These are phyloP conservation scores for Eupeodes latifasciatus DNA, from an alignment of 2,888 invertebrate species.

Conservation along the genomic window DNA sequence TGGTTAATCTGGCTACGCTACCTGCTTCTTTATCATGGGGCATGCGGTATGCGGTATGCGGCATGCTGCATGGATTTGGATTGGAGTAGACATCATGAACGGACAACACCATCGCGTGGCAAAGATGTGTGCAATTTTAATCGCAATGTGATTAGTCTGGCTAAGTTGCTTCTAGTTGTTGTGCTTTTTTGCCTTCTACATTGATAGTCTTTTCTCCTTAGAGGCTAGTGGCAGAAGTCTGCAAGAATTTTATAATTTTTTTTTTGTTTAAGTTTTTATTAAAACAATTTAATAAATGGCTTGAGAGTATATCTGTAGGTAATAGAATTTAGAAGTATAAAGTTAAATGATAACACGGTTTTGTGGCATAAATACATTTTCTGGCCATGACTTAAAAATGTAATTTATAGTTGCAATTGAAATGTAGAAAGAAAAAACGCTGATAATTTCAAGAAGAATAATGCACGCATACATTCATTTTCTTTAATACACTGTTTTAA, in stretches of 20 bases:
- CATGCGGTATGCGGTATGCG: not conserved
- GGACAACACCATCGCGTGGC: conserved; percentile 50
- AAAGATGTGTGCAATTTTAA: conserved; percentile 63
- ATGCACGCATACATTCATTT: too few relatives aligned
- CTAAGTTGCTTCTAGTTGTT: conserved; percentile 44
- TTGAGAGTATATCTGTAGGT: too few relatives aligned
- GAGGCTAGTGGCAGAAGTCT: not conserved
- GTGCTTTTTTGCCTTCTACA: not conserved
- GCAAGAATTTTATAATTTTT: not conserved
- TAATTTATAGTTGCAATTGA: too few relatives aligned
- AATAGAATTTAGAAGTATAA: too few relatives aligned
- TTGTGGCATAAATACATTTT: too few relatives aligned
- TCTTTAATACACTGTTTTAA: too few relatives aligned
- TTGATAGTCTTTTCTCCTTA: too few relatives aligned
- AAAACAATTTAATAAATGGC: too few relatives aligned
- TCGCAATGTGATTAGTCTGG: conserved; percentile 52
- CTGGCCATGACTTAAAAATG: too few relatives aligned
- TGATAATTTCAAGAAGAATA: too few relatives aligned
- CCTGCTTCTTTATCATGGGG: not conserved
- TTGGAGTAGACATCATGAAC: conserved; percentile 6
- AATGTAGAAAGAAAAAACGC: too few relatives aligned
- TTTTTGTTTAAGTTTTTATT: not conserved
- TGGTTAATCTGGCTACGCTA: conserved; percentile 62
- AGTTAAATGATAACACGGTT: too few relatives aligned
- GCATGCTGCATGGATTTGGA: not conserved